phyloP scores from a whole-genome alignment of 1,140 invertebrate species.

The Sipha flava region DNA sequence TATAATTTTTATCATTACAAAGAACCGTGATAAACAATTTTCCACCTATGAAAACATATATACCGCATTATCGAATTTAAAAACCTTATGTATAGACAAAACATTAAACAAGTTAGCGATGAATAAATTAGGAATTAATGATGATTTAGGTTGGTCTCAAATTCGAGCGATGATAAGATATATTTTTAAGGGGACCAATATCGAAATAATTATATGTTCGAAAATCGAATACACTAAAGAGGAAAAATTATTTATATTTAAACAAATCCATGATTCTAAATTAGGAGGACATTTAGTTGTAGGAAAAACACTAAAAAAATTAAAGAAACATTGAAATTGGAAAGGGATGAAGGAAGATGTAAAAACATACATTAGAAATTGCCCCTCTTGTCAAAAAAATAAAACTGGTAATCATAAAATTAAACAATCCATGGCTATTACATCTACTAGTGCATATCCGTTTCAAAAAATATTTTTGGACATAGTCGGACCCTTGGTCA shows the following conservation, averaged over 20 bases:
- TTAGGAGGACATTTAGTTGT: slow-evolving; percentile 10
- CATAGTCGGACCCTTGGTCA: slow-evolving; percentile 40
- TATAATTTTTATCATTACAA: too few relatives aligned
- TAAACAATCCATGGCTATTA: slow-evolving; percentile 35
- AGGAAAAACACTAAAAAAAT: neutral
- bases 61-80: too few relatives aligned
- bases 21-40: too few relatives aligned
- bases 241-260: neutral
- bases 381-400: slow-evolving; percentile 23
- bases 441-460: neutral
- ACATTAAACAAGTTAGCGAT: too few relatives aligned
- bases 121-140: too few relatives aligned
- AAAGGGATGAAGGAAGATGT: slow-evolving; percentile 26
- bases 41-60: too few relatives aligned
- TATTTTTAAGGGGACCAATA: too few relatives aligned
- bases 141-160: too few relatives aligned
- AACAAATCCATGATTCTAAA: slow-evolving; percentile 18
- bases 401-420: slow-evolving; percentile 23
- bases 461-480: slow-evolving; percentile 35
- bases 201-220: too few relatives aligned
- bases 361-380: slow-evolving; percentile 26
- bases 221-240: too few relatives aligned
- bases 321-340: slow-evolving; percentile 9
- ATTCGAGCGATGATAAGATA: too few relatives aligned
- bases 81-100: too few relatives aligned